Evolutionary conservation across 2,797 vertebrate species (phyloP).

Genomic region (Crax fasciolata): DNA sequence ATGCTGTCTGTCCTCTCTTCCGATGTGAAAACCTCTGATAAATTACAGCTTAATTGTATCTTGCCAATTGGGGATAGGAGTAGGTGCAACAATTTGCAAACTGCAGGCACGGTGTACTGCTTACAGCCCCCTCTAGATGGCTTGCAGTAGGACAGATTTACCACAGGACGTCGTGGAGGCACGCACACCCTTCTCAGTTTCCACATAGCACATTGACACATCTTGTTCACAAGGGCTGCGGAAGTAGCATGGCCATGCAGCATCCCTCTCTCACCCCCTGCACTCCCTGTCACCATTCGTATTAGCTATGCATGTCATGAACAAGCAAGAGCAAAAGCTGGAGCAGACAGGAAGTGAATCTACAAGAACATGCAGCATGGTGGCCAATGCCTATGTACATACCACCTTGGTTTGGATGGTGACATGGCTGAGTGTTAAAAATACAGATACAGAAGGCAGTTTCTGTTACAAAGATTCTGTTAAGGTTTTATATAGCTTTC

Average conservation of each 20-base stretch:
- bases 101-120: not conserved
- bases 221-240: not conserved
- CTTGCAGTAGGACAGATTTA: not conserved
- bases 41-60: not conserved
- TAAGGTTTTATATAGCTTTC: not conserved
- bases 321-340: not conserved
- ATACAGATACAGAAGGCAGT: not conserved
- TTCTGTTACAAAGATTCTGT: not conserved
- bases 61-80: not conserved
- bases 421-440: not conserved
- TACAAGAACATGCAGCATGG: fast-evolving
- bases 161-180: fast-evolving
- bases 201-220: not conserved
- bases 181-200: not conserved
- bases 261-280: not conserved
- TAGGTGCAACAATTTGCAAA: not conserved
- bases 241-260: not conserved
- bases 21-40: not conserved
- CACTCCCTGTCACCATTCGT: fast-evolving
- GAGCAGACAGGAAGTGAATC: not conserved
- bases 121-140: not conserved
- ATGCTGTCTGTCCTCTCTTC: not conserved
- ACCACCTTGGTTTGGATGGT: not conserved
- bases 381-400: not conserved
- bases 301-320: not conserved